Conservation (phyloP, 2,888 invertebrate species). For the Hirtodrosophila duncani region DNA sequence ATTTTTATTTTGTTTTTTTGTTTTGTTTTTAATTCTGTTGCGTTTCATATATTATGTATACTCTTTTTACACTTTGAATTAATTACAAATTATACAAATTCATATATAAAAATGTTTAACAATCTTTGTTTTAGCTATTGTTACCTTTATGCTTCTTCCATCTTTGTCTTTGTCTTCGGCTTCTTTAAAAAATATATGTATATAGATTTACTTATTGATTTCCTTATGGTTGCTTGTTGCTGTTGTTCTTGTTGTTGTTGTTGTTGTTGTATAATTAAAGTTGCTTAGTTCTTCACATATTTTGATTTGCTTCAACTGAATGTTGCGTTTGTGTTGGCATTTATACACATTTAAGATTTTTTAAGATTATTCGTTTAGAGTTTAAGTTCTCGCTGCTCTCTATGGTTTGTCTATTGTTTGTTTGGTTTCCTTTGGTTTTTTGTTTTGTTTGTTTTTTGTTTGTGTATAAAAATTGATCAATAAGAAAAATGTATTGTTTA, state of each 20-base stretch:
- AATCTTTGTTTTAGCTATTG: conserved; percentile 62
- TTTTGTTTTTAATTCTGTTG: conserved; percentile 9
- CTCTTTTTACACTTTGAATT: conserved; percentile 44
- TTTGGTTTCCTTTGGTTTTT: conserved; percentile 18
- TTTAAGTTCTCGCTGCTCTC: conserved; percentile 4
- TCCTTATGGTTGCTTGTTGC: conserved; percentile 14
- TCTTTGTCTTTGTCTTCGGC: conserved; percentile 16
- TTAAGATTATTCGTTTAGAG: background rate
- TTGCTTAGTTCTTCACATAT: conserved; percentile 18
- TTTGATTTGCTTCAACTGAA: conserved; percentile 44
- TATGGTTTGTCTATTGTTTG: conserved; percentile 11
- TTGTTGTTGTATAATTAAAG: conserved; percentile 35
- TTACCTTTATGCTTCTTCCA: conserved; percentile 54
- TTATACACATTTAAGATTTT: background rate
- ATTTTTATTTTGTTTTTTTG: conserved; percentile 22
- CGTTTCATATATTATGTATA: conserved; percentile 27
- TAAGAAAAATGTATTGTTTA: conserved; percentile 64
- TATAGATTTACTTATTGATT: conserved; percentile 31
- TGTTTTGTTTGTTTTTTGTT: conserved; percentile 54
- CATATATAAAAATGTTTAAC: conserved; percentile 67
- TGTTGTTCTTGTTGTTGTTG: conserved; percentile 17
- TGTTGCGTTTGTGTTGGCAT: background rate
- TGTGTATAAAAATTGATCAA: conserved; percentile 60
- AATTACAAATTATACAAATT: conserved; percentile 64
- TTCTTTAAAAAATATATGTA: conserved; percentile 59